Conservation (phyloP, 2,888 invertebrate genomes). For the Campoplex capitator region DNA sequence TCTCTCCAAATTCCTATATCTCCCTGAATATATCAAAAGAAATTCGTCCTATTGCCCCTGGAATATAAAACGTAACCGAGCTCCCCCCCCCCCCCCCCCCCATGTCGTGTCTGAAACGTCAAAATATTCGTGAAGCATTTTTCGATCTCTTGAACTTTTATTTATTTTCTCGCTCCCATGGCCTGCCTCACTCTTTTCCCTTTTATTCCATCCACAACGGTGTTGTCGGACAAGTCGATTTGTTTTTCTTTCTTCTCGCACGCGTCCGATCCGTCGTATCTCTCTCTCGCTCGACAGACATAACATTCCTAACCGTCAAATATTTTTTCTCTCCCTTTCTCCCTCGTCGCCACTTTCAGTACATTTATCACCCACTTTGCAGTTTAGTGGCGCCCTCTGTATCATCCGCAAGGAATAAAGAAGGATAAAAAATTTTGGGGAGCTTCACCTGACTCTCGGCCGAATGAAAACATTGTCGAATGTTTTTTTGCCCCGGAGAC, state of each 20-base stretch:
- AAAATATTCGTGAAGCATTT: not conserved
- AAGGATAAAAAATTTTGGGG: slow-evolving; percentile 9
- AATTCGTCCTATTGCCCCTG: not conserved
- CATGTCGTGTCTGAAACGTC: slow-evolving; percentile 3
- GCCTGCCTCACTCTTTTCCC: slow-evolving; percentile 70
- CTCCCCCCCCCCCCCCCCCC: not conserved
- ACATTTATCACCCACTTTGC: slow-evolving; percentile 16
- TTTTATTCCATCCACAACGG: slow-evolving; percentile 38
- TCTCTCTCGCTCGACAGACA: slow-evolving; percentile 4
- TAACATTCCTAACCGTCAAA: slow-evolving; percentile 17
- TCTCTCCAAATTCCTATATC: not conserved
- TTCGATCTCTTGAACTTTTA: slow-evolving; percentile 3
- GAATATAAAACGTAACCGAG: not conserved
- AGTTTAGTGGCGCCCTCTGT: slow-evolving; percentile 5
- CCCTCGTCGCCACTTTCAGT: not conserved
- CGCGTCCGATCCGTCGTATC: slow-evolving; percentile 21
- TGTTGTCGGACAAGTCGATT: slow-evolving; percentile 33
- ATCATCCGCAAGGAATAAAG: not conserved
- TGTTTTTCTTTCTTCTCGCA: slow-evolving; percentile 34
- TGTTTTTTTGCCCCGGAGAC: slow-evolving; percentile 50
- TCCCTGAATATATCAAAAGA: too few relatives aligned
- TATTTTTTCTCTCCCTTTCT: slow-evolving; percentile 2
- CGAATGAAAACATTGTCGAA: slow-evolving; percentile 58
- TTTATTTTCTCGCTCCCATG: slow-evolving; percentile 62
- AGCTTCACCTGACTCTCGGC: slow-evolving; percentile 37